Base-by-base conservation (phyloP, 1,140 invertebrate species). In the Mamestra configurata region DNA sequence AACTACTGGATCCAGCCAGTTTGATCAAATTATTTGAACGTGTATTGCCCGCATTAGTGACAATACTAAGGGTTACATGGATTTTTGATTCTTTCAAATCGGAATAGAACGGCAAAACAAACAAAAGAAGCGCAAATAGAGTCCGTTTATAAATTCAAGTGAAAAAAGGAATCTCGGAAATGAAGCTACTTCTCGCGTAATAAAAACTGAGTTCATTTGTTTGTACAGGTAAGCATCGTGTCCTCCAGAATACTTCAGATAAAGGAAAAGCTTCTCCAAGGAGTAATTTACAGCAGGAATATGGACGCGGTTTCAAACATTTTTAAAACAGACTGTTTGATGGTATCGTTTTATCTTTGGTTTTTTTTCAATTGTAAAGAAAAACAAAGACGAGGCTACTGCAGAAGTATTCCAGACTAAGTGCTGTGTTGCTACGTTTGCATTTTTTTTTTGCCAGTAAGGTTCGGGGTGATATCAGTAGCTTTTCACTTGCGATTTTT, bases 141-240 rank as follows among this genome's bases (percentile, higher is more conserved):
- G n/a, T 51, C 5, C 13, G 13, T 11, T n/a, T 27, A 35, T 8
- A 71, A 27, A 49, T 71, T 71, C 40, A 18, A 68, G 20, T 43
- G 20, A 18, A 35, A 71, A 11, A 53, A 27, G n/a, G 49, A 49
- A 43, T 49, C 7, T 49, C 18, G 6, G 8, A 71, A 8, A 51
- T 7, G 11, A 70, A 51, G 68, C 68, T 53, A 35, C 18, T 35
- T 71, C 15, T 7, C 46, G n/a, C 6, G 1, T 0, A 43, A 53
- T 71, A 71, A 71, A 71, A 71, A 53, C 10, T 24, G 46, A 68
- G 40, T 64, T 64, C 59, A 49, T 68, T 68, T 68, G 64, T 49
- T 68, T 68, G 22, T 10, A 64, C 15, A 68, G 40, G 64, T 68
- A 49, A 49, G 40, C 5, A 11, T 22, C 13, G 11, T 40, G 35